These are phyloP conservation scores for Ptilorrhoa leucosticta DNA, from an alignment of 2,113 vertebrate species.

Conservation along the genomic window DNA sequence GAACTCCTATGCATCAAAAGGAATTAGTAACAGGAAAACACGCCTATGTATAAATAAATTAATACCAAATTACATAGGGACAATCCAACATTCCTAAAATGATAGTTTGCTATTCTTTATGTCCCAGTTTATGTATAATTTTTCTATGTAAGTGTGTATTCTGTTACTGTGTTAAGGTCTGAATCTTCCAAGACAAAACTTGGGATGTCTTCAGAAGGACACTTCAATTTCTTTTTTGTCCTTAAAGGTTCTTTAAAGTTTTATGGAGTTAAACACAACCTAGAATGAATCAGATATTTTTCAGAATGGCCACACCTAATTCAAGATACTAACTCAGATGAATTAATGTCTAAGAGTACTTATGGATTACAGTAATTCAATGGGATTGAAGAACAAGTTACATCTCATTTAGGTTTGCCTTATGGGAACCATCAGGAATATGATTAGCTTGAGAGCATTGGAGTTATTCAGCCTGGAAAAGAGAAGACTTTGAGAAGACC, in stretches of 20 bases:
- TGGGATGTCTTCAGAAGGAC: background rate
- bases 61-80: background rate
- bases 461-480: background rate
- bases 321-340: background rate
- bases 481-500: background rate
- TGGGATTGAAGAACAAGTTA: background rate
- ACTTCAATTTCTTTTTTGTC: background rate
- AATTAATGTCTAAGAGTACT: background rate
- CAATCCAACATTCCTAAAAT: background rate
- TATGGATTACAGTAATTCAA: background rate
- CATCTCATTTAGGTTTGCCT: background rate
- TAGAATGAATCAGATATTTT: background rate
- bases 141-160: background rate
- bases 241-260: background rate
- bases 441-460: background rate
- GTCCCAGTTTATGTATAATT: background rate
- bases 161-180: background rate
- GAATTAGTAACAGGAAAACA: background rate
- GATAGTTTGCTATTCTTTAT: background rate
- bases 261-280: background rate
- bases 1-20: background rate
- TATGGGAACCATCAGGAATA: background rate
- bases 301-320: background rate
- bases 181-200: background rate
- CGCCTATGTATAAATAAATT: rapidly evolving